These are phyloP conservation scores for Phyllotreta cruciferae DNA, from an alignment of 2,888 invertebrate genomes.

Conservation along the genomic window DNA sequence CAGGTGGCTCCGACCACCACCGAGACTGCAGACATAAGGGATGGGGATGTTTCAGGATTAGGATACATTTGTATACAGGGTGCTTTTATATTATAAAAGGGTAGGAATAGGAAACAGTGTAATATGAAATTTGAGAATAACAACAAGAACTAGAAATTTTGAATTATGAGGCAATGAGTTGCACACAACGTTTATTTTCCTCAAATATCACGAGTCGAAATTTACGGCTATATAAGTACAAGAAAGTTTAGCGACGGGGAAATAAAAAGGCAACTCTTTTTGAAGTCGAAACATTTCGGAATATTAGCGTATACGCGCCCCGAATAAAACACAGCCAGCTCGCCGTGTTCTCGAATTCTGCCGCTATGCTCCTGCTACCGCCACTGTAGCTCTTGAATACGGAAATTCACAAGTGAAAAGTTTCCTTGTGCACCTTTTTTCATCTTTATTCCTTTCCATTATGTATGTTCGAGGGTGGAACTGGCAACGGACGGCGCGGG, in stretches of 20 bases:
- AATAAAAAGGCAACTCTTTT: conserved; percentile 24
- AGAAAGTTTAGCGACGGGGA: not conserved
- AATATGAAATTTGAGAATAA: not conserved
- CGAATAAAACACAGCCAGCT: conserved; percentile 33
- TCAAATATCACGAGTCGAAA: no score
- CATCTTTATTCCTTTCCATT: conserved; percentile 37
- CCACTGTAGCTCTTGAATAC: conserved; percentile 37
- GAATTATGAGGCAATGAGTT: not conserved
- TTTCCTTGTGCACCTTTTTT: conserved; percentile 32
- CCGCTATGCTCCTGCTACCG: conserved; percentile 17
- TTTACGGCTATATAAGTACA: not conserved
- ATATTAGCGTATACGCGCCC: conserved; percentile 30
- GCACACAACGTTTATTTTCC: no score
- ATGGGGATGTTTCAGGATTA: conserved; percentile 50
- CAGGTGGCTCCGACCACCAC: conserved; percentile 55
- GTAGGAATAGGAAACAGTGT: not conserved
- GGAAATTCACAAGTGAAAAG: conserved; percentile 36
- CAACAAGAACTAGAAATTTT: not conserved
- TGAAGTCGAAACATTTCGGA: conserved; percentile 33
- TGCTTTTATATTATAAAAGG: not conserved
- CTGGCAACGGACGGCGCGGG: conserved; percentile 15
- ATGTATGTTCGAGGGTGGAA: conserved; percentile 37
- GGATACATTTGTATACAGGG: conserved; percentile 46
- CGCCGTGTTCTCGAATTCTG: conserved; percentile 26
- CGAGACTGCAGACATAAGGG: conserved; percentile 42